Base-by-base conservation (phyloP, 2,113 vertebrate species). In the Oncorhynchus masou region DNA sequence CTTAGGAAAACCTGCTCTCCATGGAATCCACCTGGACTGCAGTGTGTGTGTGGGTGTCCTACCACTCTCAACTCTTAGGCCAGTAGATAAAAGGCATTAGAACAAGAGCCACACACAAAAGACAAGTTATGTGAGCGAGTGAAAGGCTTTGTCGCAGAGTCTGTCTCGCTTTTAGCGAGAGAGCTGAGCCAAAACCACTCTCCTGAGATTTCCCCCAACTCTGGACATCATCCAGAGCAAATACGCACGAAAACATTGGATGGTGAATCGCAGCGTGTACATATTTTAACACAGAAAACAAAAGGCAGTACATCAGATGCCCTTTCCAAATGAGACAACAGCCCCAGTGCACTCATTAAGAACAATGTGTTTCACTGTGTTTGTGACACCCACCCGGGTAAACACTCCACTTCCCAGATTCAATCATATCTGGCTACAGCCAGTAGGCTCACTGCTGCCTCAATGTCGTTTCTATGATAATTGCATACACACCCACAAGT, bases 401-500 rank as follows among this genome's bases (percentile, higher is more conserved):
- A 68, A 68, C 19, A 68, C 31, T 78, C 39, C 29, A 34, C 74
- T 24, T 80, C 74, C 65, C 31, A 68, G 29, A 68, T 69, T 34
- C 68, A 69, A 69, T 69, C 68, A 69, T 39, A 45, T 69, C 51
- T 29, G 57, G 68, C 59, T 67, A 19, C 11, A 34, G 24, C 45
- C 59, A 39, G 49, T 49, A 79, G 65, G 20, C 48, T 60, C 60
- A 15, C 59, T 59, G 66, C 62, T 22, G 71, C 27, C 76, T 79
- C 71, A 22, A 48, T 75, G 77, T 81, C 51, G 5, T 54, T 54
- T 51, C 11, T 51, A 71, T 84, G 82, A 74, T 78, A 81, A 81
- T 71, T 81, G 74, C 64, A 70, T 59, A 77, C 57, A 81, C 67
- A 39, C 77, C 73, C 73, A 81, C 57, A 71, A 77, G 74, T 74